Evolutionary conservation across 2,113 vertebrate species (phyloP), one percentile per base, ranked within the genome.

Genomic region (Egretta garzetta): DNA sequence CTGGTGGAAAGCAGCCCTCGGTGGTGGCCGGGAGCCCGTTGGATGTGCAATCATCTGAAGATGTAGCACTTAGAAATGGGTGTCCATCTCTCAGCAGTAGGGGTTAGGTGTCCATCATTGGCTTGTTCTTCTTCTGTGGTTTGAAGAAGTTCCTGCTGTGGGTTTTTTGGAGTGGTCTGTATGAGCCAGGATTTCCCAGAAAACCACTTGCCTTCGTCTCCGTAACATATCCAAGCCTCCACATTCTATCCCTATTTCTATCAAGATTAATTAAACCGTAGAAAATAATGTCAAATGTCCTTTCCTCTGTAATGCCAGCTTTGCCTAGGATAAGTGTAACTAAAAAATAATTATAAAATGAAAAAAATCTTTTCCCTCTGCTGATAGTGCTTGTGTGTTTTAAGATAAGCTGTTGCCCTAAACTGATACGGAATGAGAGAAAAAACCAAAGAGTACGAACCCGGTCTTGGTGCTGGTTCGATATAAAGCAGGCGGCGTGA

Each of bases 41-140:
- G 80, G 24, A 9, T 35, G 3, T 4, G 8, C 4, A 45, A n/a
- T 24, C 5, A 1, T 30, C 24, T n/a, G 59, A 70, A 86, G 59
- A 30, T 8, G 7, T 1, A 3, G 4, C 8, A 0, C 58, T 53
- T 64, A 33, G 7, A 80, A 41, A 56, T 10, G 45, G 14, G 4
- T 43, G 30, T n/a, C 90, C 32, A 16, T 58, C 19, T 90, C 0
- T n/a, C 52, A 58, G 72, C 32, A 58, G 0, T 5, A 56, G 43
- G 21, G 18, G 4, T 49, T 70, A 55, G 74, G n/a, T 59, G 21
- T 41, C 12, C 0, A 1, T 59, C 55, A 4, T 3, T 67, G 64
- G 22, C 8, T 85, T 47, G 12, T 10, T 32, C n/a, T 22, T 71
- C 37, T 28, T 43, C 58, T 22, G 9, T 59, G 37, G 32, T 74